These are phyloP conservation scores for Anableps anableps DNA, from an alignment of 2,797 vertebrate species.

Conservation along the genomic window DNA sequence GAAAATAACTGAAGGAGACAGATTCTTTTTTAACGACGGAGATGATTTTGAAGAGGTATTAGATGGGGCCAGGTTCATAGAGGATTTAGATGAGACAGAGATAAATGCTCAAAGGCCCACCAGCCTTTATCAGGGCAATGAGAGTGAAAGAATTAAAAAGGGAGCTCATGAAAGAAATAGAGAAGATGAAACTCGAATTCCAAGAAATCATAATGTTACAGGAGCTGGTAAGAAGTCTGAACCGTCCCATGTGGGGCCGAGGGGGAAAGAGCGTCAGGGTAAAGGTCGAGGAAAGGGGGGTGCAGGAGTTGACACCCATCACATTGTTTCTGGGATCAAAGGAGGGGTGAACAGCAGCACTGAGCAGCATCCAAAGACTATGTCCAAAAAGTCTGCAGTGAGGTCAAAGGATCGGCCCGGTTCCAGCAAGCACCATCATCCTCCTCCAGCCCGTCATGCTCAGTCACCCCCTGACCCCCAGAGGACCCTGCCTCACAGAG, in stretches of 20 bases:
- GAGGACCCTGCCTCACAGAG: constrained; percentile 57
- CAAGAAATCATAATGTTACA: constrained; percentile 53
- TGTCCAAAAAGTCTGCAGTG: constrained; percentile 74
- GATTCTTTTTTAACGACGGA: constrained; percentile 68
- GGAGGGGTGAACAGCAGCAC: constrained; percentile 83
- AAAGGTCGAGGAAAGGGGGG: constrained; percentile 67
- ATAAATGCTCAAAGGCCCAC: constrained; percentile 59
- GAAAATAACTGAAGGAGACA: constrained; percentile 64
- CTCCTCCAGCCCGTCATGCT: constrained; percentile 54
- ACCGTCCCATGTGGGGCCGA: constrained; percentile 72
- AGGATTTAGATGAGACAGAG: constrained; percentile 74
- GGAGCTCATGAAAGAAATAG: constrained; percentile 49
- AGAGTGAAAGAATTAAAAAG: constrained; percentile 58
- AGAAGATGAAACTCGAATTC: constrained; percentile 45
- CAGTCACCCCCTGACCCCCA: constrained; percentile 45
- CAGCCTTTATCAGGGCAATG: constrained; percentile 67
- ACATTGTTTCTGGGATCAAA: constrained; percentile 86
- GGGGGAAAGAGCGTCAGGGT: constrained; percentile 82
- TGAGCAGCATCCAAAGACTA: constrained; percentile 85
- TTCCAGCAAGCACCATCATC: constrained; percentile 61
- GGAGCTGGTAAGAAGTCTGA: constrained; percentile 81
- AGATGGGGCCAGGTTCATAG: constrained; percentile 79
- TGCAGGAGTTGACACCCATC: constrained; percentile 85
- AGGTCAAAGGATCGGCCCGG: constrained; percentile 62
- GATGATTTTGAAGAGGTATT: constrained; percentile 82